Conservation (phyloP, 2,797 vertebrate species). For the Discoglossus pictus region DNA sequence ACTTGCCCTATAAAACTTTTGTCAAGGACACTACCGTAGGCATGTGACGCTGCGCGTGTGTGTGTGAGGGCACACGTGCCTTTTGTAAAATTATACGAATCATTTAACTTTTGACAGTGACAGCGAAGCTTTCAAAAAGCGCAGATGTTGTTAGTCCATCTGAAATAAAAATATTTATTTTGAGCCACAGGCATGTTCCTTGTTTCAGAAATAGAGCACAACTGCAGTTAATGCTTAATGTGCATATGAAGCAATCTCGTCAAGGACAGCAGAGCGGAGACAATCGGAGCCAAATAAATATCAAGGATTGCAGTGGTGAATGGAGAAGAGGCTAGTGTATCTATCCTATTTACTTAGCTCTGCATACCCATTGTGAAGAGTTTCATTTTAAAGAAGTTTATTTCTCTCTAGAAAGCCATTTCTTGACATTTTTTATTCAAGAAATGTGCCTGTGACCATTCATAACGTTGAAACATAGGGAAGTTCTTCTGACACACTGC, state of each 20-base stretch:
- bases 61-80: constrained; percentile 47
- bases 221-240: constrained; percentile 61
- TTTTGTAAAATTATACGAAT: constrained; percentile 58
- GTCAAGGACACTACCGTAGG: neutral
- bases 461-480: constrained; percentile 43
- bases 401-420: constrained; percentile 56
- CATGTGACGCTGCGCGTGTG: neutral
- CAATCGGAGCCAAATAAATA: constrained; percentile 30
- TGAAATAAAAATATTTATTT: constrained; percentile 71
- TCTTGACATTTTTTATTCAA: constrained; percentile 55
- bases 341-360: constrained; percentile 25
- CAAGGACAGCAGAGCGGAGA: constrained; percentile 42
- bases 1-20: constrained; percentile 32
- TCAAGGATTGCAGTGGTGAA: constrained; percentile 10
- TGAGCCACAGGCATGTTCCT: constrained; percentile 63
- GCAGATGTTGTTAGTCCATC: constrained; percentile 70
- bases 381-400: constrained; percentile 26
- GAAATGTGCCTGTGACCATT: constrained; percentile 20
- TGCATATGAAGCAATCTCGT: constrained; percentile 53
- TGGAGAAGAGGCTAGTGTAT: constrained; percentile 1
- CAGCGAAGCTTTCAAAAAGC: constrained; percentile 58
- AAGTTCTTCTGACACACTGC: constrained; percentile 75
- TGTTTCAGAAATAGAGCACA: constrained; percentile 57
- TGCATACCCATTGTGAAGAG: neutral
- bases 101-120: constrained; percentile 59